Conservation (phyloP, 1,140 invertebrate genomes). For the Dendroctonus valens region DNA sequence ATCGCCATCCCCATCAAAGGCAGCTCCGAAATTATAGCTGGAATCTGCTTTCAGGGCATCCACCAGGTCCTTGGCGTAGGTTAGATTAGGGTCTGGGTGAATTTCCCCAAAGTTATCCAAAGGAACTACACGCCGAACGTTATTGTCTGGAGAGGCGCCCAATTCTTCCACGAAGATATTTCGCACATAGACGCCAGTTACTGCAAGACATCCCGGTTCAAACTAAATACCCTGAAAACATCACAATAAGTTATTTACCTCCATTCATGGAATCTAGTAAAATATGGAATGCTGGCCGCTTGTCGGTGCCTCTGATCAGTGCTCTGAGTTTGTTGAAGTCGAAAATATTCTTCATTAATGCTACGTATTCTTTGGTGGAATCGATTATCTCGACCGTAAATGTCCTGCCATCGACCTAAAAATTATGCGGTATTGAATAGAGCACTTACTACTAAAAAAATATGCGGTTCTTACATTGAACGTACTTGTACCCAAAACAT, state of each 20-base stretch:
- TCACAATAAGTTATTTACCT: constrained; percentile 57
- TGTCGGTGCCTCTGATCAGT: constrained; percentile 68
- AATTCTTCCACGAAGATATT: constrained; percentile 88
- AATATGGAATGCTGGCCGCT: constrained; percentile 73
- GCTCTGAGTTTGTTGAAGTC: constrained; percentile 83
- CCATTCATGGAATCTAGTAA: constrained; percentile 94
- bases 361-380: constrained; percentile 85
- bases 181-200: constrained; percentile 94
- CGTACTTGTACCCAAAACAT: constrained; percentile 35
- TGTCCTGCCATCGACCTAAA: constrained; percentile 65
- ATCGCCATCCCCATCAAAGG: constrained; percentile 98
- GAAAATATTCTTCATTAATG: constrained; percentile 96
- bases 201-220: constrained; percentile 53
- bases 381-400: constrained; percentile 93
- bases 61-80: constrained; percentile 89
- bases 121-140: constrained; percentile 70
- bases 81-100: constrained; percentile 98
- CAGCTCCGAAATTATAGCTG: constrained; percentile 91
- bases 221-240: not conserved
- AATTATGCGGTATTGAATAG: not conserved
- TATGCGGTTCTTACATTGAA: constrained; percentile 32
- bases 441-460: not conserved
- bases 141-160: constrained; percentile 66
- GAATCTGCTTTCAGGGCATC: constrained; percentile 59
- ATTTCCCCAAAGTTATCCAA: constrained; percentile 93